Evolutionary conservation across 2,888 invertebrate species (phyloP), one percentile per base, ranked within the genome.

Genomic region (Protophormia terraenovae): DNA sequence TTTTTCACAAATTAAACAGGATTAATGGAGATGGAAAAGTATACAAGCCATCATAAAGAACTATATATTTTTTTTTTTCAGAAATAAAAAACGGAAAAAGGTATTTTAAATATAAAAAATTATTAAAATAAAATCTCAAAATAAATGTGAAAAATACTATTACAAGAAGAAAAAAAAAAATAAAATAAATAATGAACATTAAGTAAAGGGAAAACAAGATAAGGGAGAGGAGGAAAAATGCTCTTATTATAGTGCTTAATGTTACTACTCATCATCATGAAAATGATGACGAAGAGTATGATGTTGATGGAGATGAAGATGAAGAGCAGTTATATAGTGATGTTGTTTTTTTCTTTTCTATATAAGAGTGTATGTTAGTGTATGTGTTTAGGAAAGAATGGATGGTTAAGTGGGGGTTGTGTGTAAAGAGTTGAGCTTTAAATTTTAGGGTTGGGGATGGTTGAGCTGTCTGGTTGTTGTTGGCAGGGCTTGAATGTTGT

Each of bases 391-490:
- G 8, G 27, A 14, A 16, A 19, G 24, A 24, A 50, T 50, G 53
- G 50, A 41, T 53, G 10, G 41, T 47, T 47, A 47, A 14, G 27
- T 22, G 45, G 16, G n/a, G 47, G 47, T 58, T 5, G 22, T n/a
- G 16, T 32, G 16, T 38, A 1, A 32, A 38, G 12, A 38, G 50
- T 55, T 55, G 14, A 2, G 14, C n/a, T 53, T 66, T 29, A 53
- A 47, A 12, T 62, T 38, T 10, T 53, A 29, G 69, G 29, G 14
- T 64, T 53, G 76, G 55, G 27, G 55, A 1, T 55, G 27, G 27
- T 41, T 66, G 71, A 66, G 72, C 67, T 73, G 81, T 81, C 66
- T 78, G 78, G 69, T 69, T 81, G 67, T 69, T 81, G 67, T 60
- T 81, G 41, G 53, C 45, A 80, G 73, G 47, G 22, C 53, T 82